phyloP scores from a whole-genome alignment of 2,888 invertebrate genomes.

The Sinodicranocentrus sp. region DNA sequence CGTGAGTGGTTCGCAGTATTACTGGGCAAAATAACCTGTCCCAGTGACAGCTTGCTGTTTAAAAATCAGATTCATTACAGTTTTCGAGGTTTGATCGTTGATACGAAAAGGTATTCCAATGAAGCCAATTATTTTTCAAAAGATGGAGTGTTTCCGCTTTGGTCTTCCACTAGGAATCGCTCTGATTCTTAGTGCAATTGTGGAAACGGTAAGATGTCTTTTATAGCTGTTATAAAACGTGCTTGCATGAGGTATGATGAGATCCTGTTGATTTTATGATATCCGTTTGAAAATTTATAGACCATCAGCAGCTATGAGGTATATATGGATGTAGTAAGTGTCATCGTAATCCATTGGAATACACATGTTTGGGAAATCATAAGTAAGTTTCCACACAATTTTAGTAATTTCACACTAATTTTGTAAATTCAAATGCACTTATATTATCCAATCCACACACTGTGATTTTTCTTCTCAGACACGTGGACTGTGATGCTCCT shows the following conservation, averaged over 20 bases:
- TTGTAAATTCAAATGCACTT: constrained; percentile 14
- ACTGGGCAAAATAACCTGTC: too few species aligned
- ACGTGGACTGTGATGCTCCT: constrained; percentile 69
- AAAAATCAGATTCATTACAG: too few species aligned
- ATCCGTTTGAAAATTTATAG: constrained; percentile 28
- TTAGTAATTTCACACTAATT: neutral
- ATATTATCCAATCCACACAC: neutral
- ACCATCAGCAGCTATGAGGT: constrained; percentile 71
- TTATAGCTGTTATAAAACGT: neutral
- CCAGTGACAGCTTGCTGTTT: too few species aligned
- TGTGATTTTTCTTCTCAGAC: constrained; percentile 38
- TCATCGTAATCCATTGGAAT: constrained; percentile 71
- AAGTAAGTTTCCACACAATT: constrained; percentile 25
- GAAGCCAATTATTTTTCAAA: constrained; percentile 63
- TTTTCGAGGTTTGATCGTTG: neutral
- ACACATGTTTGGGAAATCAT: constrained; percentile 53
- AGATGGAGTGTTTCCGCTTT: constrained; percentile 65
- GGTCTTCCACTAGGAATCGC: constrained; percentile 70
- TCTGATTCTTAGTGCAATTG: constrained; percentile 68
- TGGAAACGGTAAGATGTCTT: constrained; percentile 67
- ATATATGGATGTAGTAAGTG: constrained; percentile 71
- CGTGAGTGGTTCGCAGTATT: too few species aligned
- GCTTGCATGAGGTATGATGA: neutral
- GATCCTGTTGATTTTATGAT: neutral
- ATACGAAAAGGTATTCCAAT: constrained; percentile 30